Base-by-base conservation (phyloP, 2,888 invertebrate genomes). In the Hylaea fasciaria region DNA sequence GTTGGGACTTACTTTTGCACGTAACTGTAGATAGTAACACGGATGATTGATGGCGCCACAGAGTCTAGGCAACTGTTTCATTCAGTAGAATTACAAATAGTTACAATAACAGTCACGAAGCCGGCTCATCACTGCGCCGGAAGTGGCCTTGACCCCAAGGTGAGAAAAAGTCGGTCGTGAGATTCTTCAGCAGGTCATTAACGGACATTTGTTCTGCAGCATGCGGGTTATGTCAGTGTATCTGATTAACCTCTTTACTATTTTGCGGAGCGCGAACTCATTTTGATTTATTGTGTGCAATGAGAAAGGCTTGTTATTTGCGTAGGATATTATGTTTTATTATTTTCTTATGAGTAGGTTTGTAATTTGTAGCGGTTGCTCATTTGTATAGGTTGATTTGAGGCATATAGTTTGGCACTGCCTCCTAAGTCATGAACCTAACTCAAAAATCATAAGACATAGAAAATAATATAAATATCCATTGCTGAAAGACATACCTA, bases 101-200 rank as follows among this genome's bases (percentile, higher is more conserved):
- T 29, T 45, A 46, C 13, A 44, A 46, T 32, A 48, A 52, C 37
- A 39, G 59, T 48, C 44, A 58, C 53, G 43, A 41, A 49, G 44
- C 1, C 14, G 13, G 14, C 22, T 59, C 41, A 62, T 66, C 47
- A 40, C 32, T 39, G 29, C 12, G 51, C 14, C 54, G 71, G 76
- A 78, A 75, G 63, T 64, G 76, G 57, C 82, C 84, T 81, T 85
- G 83, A 69, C 64, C 63, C 14, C n/a, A n/a, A n/a, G 13, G 79
- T 65, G 59, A 73, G 76, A 79, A 76, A 83, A 80, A 81, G 81
- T 79, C 58, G 75, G 73, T 73, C 73, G 71, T 70, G 71, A 73
- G 68, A 69, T 53, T 61, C 65, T 55, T 58, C 64, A 66, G 58
- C 57, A 56, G 80, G 79, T 81, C 80, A 83, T 72, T 79, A 75